Evolutionary conservation across 2,888 invertebrate genomes (phyloP).

Genomic region (Dinocampus coccinellae): DNA sequence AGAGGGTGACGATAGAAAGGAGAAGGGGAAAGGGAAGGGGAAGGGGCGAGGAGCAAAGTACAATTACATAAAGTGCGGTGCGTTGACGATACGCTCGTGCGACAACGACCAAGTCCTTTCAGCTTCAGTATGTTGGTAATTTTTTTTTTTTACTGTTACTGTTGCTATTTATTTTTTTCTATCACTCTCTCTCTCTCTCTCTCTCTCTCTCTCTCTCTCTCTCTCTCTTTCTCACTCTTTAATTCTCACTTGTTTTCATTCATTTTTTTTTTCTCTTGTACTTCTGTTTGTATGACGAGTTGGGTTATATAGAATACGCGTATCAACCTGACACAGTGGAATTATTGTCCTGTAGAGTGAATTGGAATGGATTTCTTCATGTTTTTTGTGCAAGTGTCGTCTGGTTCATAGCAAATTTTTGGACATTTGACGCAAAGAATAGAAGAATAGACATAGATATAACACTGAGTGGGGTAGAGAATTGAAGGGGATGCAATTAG

Average conservation of each 20-base stretch:
- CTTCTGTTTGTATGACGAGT: not conserved
- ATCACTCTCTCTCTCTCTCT: conserved; percentile 31
- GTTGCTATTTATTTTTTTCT: conserved; percentile 27
- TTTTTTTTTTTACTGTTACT: conserved; percentile 33
- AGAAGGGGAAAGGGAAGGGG: no score
- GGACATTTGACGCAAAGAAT: not conserved
- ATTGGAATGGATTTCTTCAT: conserved; percentile 31
- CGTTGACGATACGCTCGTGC: conserved; percentile 53
- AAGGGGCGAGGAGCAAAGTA: conserved; percentile 59
- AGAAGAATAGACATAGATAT: conserved; percentile 1
- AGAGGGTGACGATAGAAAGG: no score
- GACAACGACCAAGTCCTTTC: conserved; percentile 42
- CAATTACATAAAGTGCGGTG: conserved; percentile 62
- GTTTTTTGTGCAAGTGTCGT: conserved; percentile 1
- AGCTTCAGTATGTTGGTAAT: conserved; percentile 26
- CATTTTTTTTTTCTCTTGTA: conserved; percentile 30
- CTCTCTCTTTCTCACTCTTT: conserved; percentile 30
- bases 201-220: conserved; percentile 33
- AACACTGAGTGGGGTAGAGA: not conserved
- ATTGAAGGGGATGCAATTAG: not conserved
- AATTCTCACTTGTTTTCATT: no score
- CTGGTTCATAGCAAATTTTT: conserved; percentile 16
- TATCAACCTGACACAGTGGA: not conserved
- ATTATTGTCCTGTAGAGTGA: conserved; percentile 31
- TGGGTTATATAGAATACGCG: not conserved